Evolutionary conservation across 2,113 vertebrate species (phyloP), one percentile per base, ranked within the genome.

Genomic region (Elaphurus davidianus): DNA sequence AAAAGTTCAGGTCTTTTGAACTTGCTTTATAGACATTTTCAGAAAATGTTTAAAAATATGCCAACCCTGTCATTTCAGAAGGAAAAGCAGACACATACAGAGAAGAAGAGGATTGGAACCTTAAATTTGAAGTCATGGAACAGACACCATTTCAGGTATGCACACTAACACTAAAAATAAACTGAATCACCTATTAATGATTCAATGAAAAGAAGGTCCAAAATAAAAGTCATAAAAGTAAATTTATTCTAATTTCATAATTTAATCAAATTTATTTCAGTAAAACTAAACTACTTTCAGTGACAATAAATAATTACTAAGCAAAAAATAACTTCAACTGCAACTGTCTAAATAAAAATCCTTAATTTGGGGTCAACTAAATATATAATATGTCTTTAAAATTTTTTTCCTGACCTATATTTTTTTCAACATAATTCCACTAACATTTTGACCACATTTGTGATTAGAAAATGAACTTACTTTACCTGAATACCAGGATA

Each of bases 181-280:
- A 91, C 71, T 67, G 30, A 78, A 28, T 21, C 79, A 74, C 71
- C 17, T 30, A 45, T 67, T 93, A 94, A 40, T 12, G 16, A 85
- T 25, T 40, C 27, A 83, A 36, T 67, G n/a, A 85, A 93, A 96
- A 85, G 16, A 64, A 28, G 17, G 4, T 33, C 16, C 21, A 50
- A 50, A 88, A 83, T 54, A 82, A 79, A 81, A 93, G 14, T 76
- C 82, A 71, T 52, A 89, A 88, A 27, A 81, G 54, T 81, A 36
- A 27, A 57, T 67, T 67, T 30, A 54, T 59, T 47, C 57, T 60
- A 45, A 74, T 94, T 94, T 94, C 54, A 87, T 64, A 67, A 90
- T 84, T n/a, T 88, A 91, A 94, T 64, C 62, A 87, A 50, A 92
- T 94, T 76, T 95, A 50, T 95, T 92, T 59, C 62, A 88, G 15